Evolutionary conservation across 2,888 invertebrate species (phyloP), one percentile per base, ranked within the genome.

Genomic region (Aleiodes testaceus): DNA sequence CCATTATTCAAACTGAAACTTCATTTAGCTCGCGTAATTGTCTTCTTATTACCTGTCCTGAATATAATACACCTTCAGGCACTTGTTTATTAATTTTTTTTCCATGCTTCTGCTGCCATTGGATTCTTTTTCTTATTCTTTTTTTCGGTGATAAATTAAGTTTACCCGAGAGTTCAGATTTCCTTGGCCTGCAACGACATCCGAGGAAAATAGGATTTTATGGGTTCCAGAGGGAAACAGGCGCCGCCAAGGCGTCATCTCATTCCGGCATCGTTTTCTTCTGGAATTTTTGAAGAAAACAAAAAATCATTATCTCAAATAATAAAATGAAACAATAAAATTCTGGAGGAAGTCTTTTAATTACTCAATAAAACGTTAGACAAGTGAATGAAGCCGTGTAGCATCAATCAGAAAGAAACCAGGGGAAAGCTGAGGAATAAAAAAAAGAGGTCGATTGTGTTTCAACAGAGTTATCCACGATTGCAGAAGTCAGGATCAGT

Each of bases 241-340:
- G 72, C 72, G 71, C 72, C 69, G 81, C 77, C 74, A 75, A 78
- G 85, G 86, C 87, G 86, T 86, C 87, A 86, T 85, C 86, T 85
- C 83, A 77, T 72, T 70, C 70, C 73, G 84, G 83, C 86, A 74
- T 77, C 75, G 82, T 81, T 81, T 82, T 82, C 74, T 36, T 36
- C 36, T 80, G 73, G 75, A 71, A 78, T n/a, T n/a, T n/a, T n/a
- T n/a, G n/a, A n/a, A n/a, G n/a, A n/a, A n/a, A n/a, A n/a, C n/a
- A n/a, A n/a, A n/a, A n/a, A n/a, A n/a, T n/a, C n/a, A n/a, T n/a
- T n/a, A n/a, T n/a, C n/a, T n/a, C n/a, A 55, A 55, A 55, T 22
- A 26, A 26, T 6, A 30, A 30, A 30, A 55, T 14, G 30, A 55
- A 55, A 45, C 22, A 63, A 63, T 26, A 20, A 20, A 45, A 18